Evolutionary conservation across 2,797 vertebrate genomes (phyloP), one percentile per base, ranked within the genome.

Genomic region (Enteromius treurensis): DNA sequence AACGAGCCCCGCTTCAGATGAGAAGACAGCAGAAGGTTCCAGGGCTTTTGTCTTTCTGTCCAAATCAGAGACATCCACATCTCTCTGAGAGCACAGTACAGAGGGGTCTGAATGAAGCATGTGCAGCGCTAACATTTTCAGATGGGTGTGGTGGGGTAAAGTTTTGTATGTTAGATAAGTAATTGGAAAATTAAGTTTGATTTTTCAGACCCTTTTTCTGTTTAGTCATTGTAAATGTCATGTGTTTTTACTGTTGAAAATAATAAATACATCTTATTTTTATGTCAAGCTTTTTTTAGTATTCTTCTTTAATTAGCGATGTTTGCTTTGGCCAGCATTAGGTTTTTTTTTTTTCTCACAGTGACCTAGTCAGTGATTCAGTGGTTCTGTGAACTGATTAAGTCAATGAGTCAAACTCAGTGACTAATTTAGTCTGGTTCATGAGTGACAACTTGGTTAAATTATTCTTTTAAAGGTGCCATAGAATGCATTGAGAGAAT

Each of bases 1-100:
- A 86, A 83, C 85, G 86, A 79, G 84, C 75, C 86, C 85, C 84
- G 83, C 77, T 87, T 77, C 51, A 86, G 86, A 93, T 80, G 81
- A 91, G 82, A 88, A 26, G 73, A 64, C 45, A 87, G 75, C 40
- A 45, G 88, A 80, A 85, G 81, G 11, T 68, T 79, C 83, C 80
- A 84, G 34, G 17, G 60, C 79, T 89, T 76, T 79, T 78, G 53
- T 85, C 70, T 79, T 85, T 7, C 73, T 32, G 47, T 55, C 53
- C 73, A 77, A 69, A 84, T 77, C 49, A 73, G 60, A 84, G 83
- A 40, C 8, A 70, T 53, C 42, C 64, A 53, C 37, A 68, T 51
- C 37, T 79, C 7, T 88, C 73, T 37, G 23, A 68, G 51, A 77
- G 58, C 40, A 7, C 4, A n/a, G 68, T 51, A 40, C 34, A 80